phyloP scores from a whole-genome alignment of 2,113 vertebrate species.

The Psilopogon haemacephalus region DNA sequence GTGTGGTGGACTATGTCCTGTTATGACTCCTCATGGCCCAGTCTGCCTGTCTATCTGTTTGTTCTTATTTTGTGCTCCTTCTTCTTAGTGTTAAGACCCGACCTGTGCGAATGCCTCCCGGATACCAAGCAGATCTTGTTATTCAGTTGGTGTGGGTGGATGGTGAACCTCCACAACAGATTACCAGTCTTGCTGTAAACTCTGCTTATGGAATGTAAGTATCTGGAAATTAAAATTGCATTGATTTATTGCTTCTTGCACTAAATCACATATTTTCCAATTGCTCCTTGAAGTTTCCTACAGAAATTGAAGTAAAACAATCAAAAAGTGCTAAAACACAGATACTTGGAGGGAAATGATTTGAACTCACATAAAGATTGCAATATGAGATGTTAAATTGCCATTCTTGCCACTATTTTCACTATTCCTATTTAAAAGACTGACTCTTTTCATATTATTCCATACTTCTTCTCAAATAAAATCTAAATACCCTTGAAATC shows the following conservation, averaged over 20 bases:
- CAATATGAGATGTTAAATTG: neutral
- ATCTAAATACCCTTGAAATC: neutral
- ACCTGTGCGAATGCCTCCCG: constrained; percentile 88
- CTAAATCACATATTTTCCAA: neutral
- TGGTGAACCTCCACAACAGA: constrained; percentile 93
- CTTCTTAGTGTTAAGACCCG: constrained; percentile 85
- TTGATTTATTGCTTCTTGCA: neutral
- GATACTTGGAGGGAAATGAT: neutral
- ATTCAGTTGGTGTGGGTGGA: constrained; percentile 93
- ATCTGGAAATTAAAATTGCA: neutral
- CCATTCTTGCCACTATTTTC: neutral
- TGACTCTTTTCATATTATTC: neutral
- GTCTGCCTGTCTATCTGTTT: neutral
- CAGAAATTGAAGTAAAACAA: neutral
- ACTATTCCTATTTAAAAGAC: neutral
- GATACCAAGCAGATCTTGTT: constrained; percentile 94
- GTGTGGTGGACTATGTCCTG: neutral
- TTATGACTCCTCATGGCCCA: neutral
- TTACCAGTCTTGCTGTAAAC: constrained; percentile 91
- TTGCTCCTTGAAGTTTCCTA: neutral
- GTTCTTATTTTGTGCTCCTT: constrained; percentile 7
- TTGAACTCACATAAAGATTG: neutral
- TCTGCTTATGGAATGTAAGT: constrained; percentile 99
- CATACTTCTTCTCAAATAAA: neutral
- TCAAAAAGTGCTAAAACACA: neutral